Conservation (phyloP, 2,113 vertebrate genomes). For the Ceratotherium simum region DNA sequence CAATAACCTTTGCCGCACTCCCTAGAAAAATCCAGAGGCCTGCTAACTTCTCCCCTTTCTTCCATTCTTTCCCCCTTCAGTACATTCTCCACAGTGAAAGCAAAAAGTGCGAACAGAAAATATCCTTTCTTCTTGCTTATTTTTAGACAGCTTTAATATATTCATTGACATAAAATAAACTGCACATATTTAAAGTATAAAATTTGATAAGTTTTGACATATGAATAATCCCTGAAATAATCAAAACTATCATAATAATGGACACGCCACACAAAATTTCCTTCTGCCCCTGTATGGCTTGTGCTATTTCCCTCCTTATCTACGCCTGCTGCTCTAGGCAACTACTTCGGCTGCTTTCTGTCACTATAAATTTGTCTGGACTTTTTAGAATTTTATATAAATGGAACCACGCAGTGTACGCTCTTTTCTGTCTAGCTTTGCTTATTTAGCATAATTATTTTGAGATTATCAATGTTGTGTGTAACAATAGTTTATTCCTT, state of each 20-base stretch:
- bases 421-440: background rate
- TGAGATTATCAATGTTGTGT: background rate
- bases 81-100: background rate
- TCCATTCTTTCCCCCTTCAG: background rate
- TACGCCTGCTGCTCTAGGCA: background rate
- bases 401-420: fast-evolving
- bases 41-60: background rate
- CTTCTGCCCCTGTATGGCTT: background rate
- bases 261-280: background rate
- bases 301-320: background rate
- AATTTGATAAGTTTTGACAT: background rate
- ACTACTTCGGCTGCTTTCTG: background rate
- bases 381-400: background rate
- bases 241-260: background rate
- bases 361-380: background rate
- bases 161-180: background rate
- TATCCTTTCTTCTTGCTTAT: background rate
- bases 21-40: background rate
- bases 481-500: background rate
- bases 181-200: background rate
- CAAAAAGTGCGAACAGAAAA: background rate
- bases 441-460: background rate
- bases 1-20: background rate
- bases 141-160: background rate
- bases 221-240: background rate